These are phyloP conservation scores for Folsomia manolachei DNA, from an alignment of 2,888 invertebrate genomes.

Conservation along the genomic window DNA sequence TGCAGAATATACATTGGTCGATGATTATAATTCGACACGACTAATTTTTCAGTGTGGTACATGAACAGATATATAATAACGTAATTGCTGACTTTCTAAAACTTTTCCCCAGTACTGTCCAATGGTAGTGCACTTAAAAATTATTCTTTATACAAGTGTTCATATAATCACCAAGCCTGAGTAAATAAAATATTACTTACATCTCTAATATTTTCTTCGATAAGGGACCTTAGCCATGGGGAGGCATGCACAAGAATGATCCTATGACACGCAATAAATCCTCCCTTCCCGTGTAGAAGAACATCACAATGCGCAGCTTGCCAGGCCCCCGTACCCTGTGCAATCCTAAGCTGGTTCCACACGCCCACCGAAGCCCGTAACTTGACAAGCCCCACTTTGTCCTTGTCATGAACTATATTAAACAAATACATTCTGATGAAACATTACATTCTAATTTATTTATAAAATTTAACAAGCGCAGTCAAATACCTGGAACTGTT, in stretches of 20 bases:
- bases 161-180: not conserved
- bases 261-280: conserved; percentile 9
- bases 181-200: not conserved
- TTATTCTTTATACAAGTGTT: not conserved
- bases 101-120: not conserved
- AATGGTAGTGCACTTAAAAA: not conserved
- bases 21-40: too few relatives aligned
- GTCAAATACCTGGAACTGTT: not conserved
- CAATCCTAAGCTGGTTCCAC: too few relatives aligned
- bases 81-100: not conserved
- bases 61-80: not conserved
- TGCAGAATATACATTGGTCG: too few relatives aligned
- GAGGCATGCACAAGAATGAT: not conserved
- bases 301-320: not conserved
- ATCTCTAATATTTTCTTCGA: conserved; percentile 7
- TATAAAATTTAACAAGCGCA: too few relatives aligned
- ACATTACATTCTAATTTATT: not conserved
- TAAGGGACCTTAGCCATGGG: conserved; percentile 1
- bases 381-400: not conserved
- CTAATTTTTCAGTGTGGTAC: too few relatives aligned
- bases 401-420: not conserved
- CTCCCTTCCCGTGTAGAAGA: not conserved
- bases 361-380: not conserved
- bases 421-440: not conserved
- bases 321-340: too few relatives aligned